A percentile compares a stretch with the other conserved stretches of the same genome.
These are phyloP conservation scores for Erebia epiphron DNA, from an alignment of 2,888 invertebrate species.

Conservation along the genomic window DNA sequence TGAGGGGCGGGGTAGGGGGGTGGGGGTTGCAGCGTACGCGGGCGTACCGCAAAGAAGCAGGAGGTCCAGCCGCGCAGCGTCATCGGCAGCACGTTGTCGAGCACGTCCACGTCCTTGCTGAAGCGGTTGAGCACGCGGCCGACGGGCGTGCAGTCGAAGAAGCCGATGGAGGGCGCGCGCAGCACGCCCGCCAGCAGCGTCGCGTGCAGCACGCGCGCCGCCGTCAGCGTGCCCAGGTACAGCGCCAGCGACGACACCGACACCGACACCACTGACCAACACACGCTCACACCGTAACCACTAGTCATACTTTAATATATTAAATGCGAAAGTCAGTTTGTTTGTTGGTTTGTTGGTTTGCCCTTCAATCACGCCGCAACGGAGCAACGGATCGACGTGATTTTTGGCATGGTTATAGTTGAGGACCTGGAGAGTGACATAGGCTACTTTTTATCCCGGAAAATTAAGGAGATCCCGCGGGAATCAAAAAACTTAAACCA, in stretches of 20 bases:
- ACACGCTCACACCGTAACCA: slow-evolving; percentile 11
- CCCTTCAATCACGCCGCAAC: too few relatives aligned
- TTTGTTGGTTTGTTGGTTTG: too few relatives aligned
- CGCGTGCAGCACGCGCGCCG: slow-evolving; percentile 85
- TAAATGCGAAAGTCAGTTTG: too few relatives aligned
- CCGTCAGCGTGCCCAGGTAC: slow-evolving; percentile 86
- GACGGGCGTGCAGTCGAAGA: slow-evolving; percentile 91
- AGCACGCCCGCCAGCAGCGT: slow-evolving; percentile 85
- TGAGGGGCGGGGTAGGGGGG: too few relatives aligned
- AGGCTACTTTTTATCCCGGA: too few relatives aligned
- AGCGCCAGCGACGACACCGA: slow-evolving; percentile 86
- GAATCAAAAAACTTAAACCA: too few relatives aligned
- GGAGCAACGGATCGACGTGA: too few relatives aligned
- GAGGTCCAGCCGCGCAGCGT: slow-evolving; percentile 88
- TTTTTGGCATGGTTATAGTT: too few relatives aligned
- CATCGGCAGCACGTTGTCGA: slow-evolving; percentile 88
- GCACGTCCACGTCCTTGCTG: slow-evolving; percentile 88
- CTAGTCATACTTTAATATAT: too few relatives aligned
- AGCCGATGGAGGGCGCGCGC: slow-evolving; percentile 86
- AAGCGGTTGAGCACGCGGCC: slow-evolving; percentile 91
- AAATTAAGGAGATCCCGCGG: too few relatives aligned
- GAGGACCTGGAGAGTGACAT: too few relatives aligned
- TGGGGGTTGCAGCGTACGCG: neutral
- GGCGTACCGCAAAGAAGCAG: slow-evolving; percentile 85
- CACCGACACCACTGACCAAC: slow-evolving; percentile 83